These are phyloP conservation scores for Girardinus metallicus DNA, from an alignment of 2,797 vertebrate species.

Conservation along the genomic window DNA sequence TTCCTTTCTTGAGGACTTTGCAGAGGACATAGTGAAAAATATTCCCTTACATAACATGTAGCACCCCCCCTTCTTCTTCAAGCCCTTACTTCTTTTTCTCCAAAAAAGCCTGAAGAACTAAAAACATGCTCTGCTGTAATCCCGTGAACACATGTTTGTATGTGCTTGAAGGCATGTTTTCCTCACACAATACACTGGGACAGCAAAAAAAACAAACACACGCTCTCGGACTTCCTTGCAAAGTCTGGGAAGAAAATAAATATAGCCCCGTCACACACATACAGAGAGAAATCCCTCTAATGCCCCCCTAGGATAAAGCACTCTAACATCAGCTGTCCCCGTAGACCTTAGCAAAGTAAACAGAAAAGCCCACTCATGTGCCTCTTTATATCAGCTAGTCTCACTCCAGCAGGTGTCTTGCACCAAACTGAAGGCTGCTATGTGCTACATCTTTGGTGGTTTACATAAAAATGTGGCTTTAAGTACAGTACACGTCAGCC, in stretches of 20 bases:
- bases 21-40: conserved; percentile 71
- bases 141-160: conserved; percentile 40
- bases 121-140: conserved; percentile 70
- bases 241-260: conserved; percentile 68
- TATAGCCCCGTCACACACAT: conserved; percentile 36
- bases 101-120: conserved; percentile 54
- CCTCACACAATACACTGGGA: conserved; percentile 27
- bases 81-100: conserved; percentile 2
- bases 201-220: conserved; percentile 47
- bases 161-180: conserved; percentile 43
- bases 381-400: conserved; percentile 49
- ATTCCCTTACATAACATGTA: conserved; percentile 72
- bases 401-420: conserved; percentile 66
- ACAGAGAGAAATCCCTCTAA: conserved; percentile 48
- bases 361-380: conserved; percentile 50
- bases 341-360: conserved; percentile 65
- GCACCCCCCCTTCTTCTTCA: conserved; percentile 17
- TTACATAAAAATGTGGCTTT: conserved; percentile 20
- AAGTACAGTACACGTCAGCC: conserved; percentile 30
- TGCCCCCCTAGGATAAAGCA: conserved; percentile 41
- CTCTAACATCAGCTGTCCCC: conserved; percentile 53
- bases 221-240: conserved; percentile 54
- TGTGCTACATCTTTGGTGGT: conserved; percentile 9
- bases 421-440: conserved; percentile 22
- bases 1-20: conserved; percentile 68